A percentile compares a stretch with the other conserved stretches of the same genome.
phyloP scores from a whole-genome alignment of 1,140 invertebrate species.

The Neodiprion lecontei region DNA sequence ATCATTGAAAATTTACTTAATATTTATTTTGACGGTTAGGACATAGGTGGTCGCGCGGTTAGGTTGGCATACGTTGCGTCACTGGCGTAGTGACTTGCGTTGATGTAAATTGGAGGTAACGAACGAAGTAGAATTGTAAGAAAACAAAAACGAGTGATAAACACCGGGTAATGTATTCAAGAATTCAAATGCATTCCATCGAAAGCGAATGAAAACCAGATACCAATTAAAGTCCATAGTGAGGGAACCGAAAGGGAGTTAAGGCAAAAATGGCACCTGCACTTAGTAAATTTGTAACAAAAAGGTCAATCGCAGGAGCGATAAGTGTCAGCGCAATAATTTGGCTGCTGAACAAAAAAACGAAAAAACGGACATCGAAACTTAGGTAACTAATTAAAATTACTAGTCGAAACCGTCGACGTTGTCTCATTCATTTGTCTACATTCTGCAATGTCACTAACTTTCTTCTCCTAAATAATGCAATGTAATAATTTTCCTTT shows the following conservation, averaged over 20 bases:
- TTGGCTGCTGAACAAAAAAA: constrained; percentile 63
- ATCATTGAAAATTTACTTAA: too few species aligned
- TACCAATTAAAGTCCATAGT: too few species aligned
- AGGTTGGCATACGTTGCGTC: background rate
- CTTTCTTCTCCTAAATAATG: constrained; percentile 16
- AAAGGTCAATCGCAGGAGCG: constrained; percentile 63
- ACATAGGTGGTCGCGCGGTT: background rate
- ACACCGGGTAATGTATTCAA: background rate
- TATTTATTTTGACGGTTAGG: too few species aligned
- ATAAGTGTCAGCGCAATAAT: constrained; percentile 63
- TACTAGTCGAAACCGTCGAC: background rate
- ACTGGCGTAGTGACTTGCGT: background rate
- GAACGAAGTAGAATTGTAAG: background rate
- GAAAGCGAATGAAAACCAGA: background rate
- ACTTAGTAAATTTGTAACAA: constrained; percentile 68
- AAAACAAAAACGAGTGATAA: too few species aligned
- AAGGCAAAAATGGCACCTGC: constrained; percentile 65
- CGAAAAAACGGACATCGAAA: constrained; percentile 51
- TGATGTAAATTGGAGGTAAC: background rate
- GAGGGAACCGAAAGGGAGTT: background rate
- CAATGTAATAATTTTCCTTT: constrained; percentile 21
- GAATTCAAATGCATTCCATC: background rate
- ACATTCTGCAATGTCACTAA: constrained; percentile 1
- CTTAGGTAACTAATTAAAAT: constrained; percentile 40
- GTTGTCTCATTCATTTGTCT: background rate